Conservation (phyloP, 2,888 invertebrate genomes). For the Eulithis prunata region DNA sequence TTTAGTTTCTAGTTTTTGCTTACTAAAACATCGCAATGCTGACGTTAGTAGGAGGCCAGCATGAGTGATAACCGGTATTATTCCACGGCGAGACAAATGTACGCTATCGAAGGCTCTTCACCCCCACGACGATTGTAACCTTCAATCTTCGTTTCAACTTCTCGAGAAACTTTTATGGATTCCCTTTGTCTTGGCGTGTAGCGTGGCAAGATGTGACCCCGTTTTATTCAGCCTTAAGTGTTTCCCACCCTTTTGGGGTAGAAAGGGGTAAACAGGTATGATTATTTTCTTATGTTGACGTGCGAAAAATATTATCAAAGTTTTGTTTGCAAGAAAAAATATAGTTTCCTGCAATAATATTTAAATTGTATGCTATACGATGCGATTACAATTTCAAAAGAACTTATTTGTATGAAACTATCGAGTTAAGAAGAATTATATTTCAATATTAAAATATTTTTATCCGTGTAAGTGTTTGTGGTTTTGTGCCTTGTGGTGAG, state of each 20-base stretch:
- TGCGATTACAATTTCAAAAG: no score
- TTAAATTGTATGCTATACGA: no score
- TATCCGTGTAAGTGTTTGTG: no score
- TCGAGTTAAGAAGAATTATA: no score
- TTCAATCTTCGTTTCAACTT: conserved; percentile 41
- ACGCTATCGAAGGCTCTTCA: conserved; percentile 35
- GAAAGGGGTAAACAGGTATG: conserved; percentile 9
- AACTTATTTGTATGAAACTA: no score
- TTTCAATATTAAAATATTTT: no score
- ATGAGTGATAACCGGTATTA: conserved; percentile 38
- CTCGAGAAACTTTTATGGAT: conserved; percentile 38
- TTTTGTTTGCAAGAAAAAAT: no score
- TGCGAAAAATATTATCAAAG: no score
- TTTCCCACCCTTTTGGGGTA: conserved; percentile 21
- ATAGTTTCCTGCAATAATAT: no score
- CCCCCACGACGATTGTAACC: conserved; percentile 37
- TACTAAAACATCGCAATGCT: not conserved
- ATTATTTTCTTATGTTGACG: not conserved
- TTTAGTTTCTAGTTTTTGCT: no score
- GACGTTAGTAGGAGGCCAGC: conserved; percentile 10
- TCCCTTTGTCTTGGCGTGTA: conserved; percentile 35
- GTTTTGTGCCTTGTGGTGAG: no score
- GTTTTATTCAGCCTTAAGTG: conserved; percentile 25
- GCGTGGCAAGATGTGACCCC: conserved; percentile 31
- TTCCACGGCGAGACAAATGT: conserved; percentile 38